phyloP scores from a whole-genome alignment of 37 sponge, comb jelly and placozoan genomes.

The Eunapius fragilis region DNA sequence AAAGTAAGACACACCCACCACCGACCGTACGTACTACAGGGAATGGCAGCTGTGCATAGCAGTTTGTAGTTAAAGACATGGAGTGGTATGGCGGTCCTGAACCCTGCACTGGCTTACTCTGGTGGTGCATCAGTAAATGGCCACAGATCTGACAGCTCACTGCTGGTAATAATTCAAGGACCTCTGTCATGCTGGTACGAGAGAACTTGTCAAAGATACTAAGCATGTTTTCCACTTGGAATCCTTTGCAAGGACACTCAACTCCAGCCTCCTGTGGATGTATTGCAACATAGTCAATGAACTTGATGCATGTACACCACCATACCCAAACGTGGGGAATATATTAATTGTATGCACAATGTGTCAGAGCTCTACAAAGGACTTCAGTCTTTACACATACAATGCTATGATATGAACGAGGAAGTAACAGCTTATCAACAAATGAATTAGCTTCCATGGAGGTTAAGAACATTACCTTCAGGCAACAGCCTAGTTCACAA shows the following conservation, averaged over 20 bases:
- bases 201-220: slow-evolving; percentile 27
- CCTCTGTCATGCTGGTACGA: not conserved
- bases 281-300: not conserved
- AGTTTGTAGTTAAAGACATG: not conserved
- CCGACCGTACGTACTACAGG: not conserved
- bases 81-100: not conserved
- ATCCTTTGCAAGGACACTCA: slow-evolving; percentile 48
- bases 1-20: not conserved
- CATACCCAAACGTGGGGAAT: no score
- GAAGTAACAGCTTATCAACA: no score
- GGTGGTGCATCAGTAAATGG: slow-evolving; percentile 14
- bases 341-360: no score
- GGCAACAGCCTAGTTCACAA: no score
- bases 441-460: no score
- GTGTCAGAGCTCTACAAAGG: no score
- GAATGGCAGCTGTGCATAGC: not conserved
- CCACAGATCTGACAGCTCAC: slow-evolving; percentile 22
- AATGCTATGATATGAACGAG: no score
- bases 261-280: slow-evolving; percentile 16
- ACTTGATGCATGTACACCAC: not conserved
- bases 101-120: not conserved
- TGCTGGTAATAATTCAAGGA: not conserved
- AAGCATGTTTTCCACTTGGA: slow-evolving; percentile 13
- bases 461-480: no score
- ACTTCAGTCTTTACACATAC: no score